Evolutionary conservation across 2,888 invertebrate species (phyloP), one percentile per base, ranked within the genome.

Genomic region (Flabesymbios commensalis): DNA sequence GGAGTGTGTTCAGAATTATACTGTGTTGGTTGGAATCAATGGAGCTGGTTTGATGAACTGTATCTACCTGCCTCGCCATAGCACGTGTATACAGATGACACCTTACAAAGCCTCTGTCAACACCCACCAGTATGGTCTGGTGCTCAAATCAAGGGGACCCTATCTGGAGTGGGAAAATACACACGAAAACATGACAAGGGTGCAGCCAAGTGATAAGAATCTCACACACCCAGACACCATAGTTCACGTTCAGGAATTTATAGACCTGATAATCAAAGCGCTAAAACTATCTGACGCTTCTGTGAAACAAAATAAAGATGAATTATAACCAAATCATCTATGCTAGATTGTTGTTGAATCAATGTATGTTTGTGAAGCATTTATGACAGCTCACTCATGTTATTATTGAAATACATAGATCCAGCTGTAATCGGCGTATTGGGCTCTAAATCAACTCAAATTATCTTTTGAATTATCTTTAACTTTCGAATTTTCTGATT

Each of bases 1-100:
- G 36, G 56, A 71, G 58, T 57, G 62, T 42, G 69, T 75, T 19
- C 75, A 75, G 57, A 61, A 68, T 7, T 75, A 69, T 55, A 59
- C 67, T 29, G 70, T 76, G 1, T 47, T 76, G 32, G 65, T 72
- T 33, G 75, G 74, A 1, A 69, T 76, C 64, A 76, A 76, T 68
- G 76, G 76, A 43, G 76, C 76, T 32, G 76, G 76, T 26, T 65
- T 76, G 5, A 74, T 68, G 53, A 76, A 76, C 64, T 73, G 69
- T 33, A 26, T 76, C 1, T 76, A 70, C 57, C 61, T 73, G 4
- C 74, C 73, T 4, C 54, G 61, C n/a, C 53, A 60, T 32, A 68
- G 68, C 47, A 72, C 73, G n/a, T 68, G 70, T 3, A 67, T 76
- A n/a, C 76, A 76, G 62, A 59, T 76, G 22, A 72, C 74, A 14